Conservation (phyloP, 2,113 vertebrate species). For the Halcyon malimbica region DNA sequence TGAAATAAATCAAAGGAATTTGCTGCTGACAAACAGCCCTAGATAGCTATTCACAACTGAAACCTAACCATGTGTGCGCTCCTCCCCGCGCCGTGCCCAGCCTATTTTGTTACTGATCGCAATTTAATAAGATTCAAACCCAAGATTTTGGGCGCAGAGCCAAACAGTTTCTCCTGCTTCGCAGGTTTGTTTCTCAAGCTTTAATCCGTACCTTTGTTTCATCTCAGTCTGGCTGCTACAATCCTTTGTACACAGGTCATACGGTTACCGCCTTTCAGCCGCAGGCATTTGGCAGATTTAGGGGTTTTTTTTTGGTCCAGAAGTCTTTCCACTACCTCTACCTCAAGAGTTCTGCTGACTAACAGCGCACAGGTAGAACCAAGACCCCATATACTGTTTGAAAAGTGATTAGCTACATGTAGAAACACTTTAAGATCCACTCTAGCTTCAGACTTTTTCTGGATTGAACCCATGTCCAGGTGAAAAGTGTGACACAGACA, state of each 20-base stretch:
- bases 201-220: constrained; percentile 36
- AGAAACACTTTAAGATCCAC: neutral
- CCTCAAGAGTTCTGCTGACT: neutral
- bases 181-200: constrained; percentile 40
- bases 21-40: neutral
- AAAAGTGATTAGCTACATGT: neutral
- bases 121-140: neutral
- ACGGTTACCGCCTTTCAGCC: constrained; percentile 30
- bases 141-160: neutral
- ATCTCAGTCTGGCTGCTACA: constrained; percentile 33
- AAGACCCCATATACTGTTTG: neutral
- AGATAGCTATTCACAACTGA: fast-evolving
- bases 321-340: neutral
- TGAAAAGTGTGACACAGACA: neutral
- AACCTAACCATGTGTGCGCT: neutral
- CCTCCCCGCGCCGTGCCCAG: neutral
- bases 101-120: neutral
- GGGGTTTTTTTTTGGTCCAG: neutral
- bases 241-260: constrained; percentile 44
- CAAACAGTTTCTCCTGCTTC: constrained; percentile 10
- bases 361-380: neutral
- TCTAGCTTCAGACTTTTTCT: neutral
- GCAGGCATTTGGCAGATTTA: neutral
- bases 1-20: neutral
- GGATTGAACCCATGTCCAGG: too few relatives aligned